phyloP scores from a whole-genome alignment of 2,888 invertebrate genomes.

The Oscheius myriophilus region DNA sequence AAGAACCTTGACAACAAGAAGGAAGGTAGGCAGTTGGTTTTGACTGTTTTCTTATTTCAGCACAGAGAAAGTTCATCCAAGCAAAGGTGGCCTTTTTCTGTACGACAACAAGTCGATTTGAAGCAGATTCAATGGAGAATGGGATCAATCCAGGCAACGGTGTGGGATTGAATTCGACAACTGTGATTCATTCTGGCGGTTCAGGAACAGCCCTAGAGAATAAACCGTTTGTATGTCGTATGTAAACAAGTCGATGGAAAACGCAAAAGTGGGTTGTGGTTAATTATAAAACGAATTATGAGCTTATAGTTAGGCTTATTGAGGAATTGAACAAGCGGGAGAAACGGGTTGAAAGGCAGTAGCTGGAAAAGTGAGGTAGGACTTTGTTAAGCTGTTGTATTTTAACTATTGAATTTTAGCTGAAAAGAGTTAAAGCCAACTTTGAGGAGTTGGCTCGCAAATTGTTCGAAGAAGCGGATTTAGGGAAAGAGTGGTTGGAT shows the following conservation, averaged over 20 bases:
- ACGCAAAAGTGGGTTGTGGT: conserved; percentile 32
- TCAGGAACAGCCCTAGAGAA: too few relatives aligned
- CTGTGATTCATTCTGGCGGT: too few relatives aligned
- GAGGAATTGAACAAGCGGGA: conserved; percentile 50
- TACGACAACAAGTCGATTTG: conserved; percentile 45
- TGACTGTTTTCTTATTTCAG: conserved; percentile 26
- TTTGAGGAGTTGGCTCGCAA: conserved; percentile 43
- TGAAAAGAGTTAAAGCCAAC: conserved; percentile 34
- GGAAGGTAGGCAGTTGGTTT: conserved; percentile 31
- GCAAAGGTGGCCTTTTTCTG: conserved; percentile 56
- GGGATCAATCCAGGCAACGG: too few relatives aligned
- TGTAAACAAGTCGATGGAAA: conserved; percentile 50
- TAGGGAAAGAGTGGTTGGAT: conserved; percentile 35
- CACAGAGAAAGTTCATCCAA: conserved; percentile 43
- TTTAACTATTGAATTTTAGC: conserved; percentile 31
- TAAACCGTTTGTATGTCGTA: too few relatives aligned
- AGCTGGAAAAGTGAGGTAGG: conserved; percentile 12
- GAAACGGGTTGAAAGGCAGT: conserved; percentile 30
- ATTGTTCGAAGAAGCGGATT: conserved; percentile 42
- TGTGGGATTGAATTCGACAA: too few relatives aligned
- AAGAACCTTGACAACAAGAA: conserved; percentile 55
- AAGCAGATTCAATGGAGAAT: too few relatives aligned
- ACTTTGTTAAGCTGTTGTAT: too few relatives aligned
- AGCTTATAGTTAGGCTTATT: conserved; percentile 34
- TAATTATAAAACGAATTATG: neutral